Conservation (phyloP, 2,888 invertebrate genomes). For the Bombyx huttoni region DNA sequence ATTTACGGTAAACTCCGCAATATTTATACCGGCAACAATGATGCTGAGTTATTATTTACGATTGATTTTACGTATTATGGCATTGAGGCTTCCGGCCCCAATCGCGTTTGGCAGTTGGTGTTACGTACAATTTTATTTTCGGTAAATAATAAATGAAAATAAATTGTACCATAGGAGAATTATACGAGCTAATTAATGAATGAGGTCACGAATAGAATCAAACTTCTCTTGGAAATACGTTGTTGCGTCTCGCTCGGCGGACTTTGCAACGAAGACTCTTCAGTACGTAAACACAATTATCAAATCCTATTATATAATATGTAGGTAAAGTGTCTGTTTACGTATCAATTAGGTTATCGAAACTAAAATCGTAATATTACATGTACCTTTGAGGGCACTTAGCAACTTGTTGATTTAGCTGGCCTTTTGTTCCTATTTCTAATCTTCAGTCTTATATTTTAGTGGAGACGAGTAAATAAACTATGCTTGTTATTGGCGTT, state of each 20-base stretch:
- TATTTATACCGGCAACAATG: background rate
- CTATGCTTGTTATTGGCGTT: too few species aligned
- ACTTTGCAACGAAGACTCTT: background rate
- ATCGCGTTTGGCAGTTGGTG: background rate
- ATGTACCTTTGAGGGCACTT: background rate
- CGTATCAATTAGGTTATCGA: constrained; percentile 22
- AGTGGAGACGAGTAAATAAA: too few species aligned
- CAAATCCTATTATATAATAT: constrained; percentile 8
- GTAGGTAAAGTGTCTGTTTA: constrained; percentile 9
- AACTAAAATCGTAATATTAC: background rate
- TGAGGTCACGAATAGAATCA: too few species aligned
- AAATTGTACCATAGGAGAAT: background rate
- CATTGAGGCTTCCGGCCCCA: background rate
- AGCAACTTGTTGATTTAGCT: background rate
- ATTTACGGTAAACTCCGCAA: background rate
- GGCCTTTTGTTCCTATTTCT: background rate
- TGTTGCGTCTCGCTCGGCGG: background rate
- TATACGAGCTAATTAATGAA: too few species aligned
- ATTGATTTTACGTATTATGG: background rate
- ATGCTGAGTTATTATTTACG: background rate
- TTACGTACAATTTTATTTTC: background rate
- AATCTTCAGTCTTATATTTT: too few species aligned
- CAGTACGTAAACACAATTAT: background rate
- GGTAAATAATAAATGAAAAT: background rate
- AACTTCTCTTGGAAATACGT: too few species aligned